Conservation (phyloP, 2,113 vertebrate genomes). For the Danio rerio region DNA sequence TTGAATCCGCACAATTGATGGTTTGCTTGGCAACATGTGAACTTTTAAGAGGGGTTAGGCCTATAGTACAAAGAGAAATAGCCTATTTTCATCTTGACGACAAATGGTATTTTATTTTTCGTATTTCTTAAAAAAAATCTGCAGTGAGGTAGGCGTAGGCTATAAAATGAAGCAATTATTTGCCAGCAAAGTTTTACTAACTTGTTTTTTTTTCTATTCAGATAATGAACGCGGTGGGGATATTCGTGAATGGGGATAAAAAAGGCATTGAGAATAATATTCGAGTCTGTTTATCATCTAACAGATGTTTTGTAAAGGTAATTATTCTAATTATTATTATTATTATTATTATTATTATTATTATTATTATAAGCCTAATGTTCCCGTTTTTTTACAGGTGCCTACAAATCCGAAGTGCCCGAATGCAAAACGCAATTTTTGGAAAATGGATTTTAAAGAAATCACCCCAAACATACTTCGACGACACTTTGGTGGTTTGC, state of each 20-base stretch:
- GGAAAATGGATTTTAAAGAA: constrained; percentile 44
- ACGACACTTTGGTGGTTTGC: constrained; percentile 43
- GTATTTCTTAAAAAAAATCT: no score
- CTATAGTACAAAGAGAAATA: no score
- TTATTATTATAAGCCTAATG: background rate
- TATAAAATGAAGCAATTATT: no score
- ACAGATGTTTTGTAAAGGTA: constrained; percentile 51
- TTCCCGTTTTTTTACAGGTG: constrained; percentile 10
- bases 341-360: background rate
- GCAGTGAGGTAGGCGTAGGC: no score
- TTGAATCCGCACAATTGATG: no score
- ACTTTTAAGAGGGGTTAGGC: no score
- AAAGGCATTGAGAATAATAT: constrained; percentile 43
- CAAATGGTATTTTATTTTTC: no score
- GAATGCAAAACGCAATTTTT: constrained; percentile 42
- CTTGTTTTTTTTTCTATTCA: background rate
- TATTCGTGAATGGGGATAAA: constrained; percentile 38
- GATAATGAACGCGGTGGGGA: constrained; percentile 37
- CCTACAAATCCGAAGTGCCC: constrained; percentile 42
- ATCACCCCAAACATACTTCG: constrained; percentile 43
- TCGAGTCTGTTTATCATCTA: constrained; percentile 47
- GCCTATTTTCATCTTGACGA: no score
- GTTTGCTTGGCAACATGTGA: no score
- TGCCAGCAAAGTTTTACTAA: background rate
- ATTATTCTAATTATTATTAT: background rate